Percentiles rank a stretch among this genome's conserved stretches.
Conservation (phyloP, 2,888 invertebrate genomes). For the Oscheius onirici region DNA sequence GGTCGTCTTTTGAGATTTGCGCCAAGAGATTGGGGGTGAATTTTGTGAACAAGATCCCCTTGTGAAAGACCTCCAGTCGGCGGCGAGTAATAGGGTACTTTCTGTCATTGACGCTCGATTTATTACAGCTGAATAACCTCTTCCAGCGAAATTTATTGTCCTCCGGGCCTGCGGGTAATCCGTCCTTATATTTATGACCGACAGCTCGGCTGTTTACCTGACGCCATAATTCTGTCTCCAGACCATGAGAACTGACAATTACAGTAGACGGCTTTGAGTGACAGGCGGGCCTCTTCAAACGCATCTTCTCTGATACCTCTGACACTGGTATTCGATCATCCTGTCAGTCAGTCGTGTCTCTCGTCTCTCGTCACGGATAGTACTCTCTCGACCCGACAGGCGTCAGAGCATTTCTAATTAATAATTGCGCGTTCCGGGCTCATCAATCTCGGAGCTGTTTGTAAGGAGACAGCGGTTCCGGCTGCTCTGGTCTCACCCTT, state of each 20-base stretch:
- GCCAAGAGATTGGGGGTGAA: constrained; percentile 17
- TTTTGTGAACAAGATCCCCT: constrained; percentile 2
- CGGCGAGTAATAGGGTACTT: constrained; percentile 26
- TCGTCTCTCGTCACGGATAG: constrained; percentile 2
- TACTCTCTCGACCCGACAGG: constrained; percentile 17
- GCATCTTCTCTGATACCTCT: constrained; percentile 39
- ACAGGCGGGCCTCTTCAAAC: constrained; percentile 43
- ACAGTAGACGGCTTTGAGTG: constrained; percentile 41
- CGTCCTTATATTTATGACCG: constrained; percentile 17
- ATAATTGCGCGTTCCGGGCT: constrained; percentile 30
- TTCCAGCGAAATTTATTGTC: constrained; percentile 27
- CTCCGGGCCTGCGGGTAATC: constrained; percentile 24
- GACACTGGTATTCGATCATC: constrained; percentile 48
- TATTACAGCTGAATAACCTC: constrained; percentile 29
- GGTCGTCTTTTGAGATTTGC: constrained; percentile 23
- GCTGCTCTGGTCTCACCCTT: too few species aligned
- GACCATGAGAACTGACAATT: constrained; percentile 34
- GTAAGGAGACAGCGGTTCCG: too few species aligned
- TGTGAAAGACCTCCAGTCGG: not conserved
- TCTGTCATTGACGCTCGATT: constrained; percentile 25
- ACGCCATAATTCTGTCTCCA: not conserved
- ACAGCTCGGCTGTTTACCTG: constrained; percentile 18
- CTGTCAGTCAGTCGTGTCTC: constrained; percentile 23
- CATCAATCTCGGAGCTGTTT: constrained; percentile 31
- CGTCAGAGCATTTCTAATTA: constrained; percentile 27